Base-by-base conservation (phyloP, 2,888 invertebrate genomes). In the Standfussiana lucernea region DNA sequence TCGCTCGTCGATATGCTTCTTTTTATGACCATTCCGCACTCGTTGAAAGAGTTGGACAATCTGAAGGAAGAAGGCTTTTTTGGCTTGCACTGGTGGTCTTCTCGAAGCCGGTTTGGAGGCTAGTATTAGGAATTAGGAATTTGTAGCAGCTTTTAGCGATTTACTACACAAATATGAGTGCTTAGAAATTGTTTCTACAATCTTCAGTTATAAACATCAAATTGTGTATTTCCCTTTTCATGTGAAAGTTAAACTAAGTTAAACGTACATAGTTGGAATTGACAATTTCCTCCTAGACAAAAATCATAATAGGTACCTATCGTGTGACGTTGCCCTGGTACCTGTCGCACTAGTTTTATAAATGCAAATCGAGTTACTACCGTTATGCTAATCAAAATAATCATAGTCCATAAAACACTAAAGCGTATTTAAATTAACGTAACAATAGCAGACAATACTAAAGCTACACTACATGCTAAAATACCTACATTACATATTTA, bases 1-100 rank as follows among this genome's bases (percentile, higher is more conserved):
- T 96, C 95, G 92, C 89, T 92, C 93, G 94, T 93, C 95, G 94
- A 95, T 95, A 94, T 93, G 91, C 92, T 91, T 91, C 91, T 95
- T 95, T 95, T 96, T 96, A 95, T 94, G 94, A 95, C 92, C 94
- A 90, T 89, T 92, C 90, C 87, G 70, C 89, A 92, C 93, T 94
- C 93, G 93, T 89, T 93, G 93, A 94, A 94, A 94, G 89, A 93
- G 92, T 93, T 91, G 86, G 90, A 83, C 91, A 91, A 92, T 86
- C 85, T 69, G 73, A 53, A 45, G 76, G 66, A 45, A 90, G 91
- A 91, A 89, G 89, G 88, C 83, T 87, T 82, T 89, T 88, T 90
- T 84, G 85, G 40, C 18, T 47, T 53, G 59, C 53, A 66, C n/a
- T 74, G 64, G 72, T 72, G 83, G 78, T 78, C 82, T 75, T 67